These are phyloP conservation scores for Drosophila cyrtoloma DNA, from an alignment of 2,888 invertebrate species.

Conservation along the genomic window DNA sequence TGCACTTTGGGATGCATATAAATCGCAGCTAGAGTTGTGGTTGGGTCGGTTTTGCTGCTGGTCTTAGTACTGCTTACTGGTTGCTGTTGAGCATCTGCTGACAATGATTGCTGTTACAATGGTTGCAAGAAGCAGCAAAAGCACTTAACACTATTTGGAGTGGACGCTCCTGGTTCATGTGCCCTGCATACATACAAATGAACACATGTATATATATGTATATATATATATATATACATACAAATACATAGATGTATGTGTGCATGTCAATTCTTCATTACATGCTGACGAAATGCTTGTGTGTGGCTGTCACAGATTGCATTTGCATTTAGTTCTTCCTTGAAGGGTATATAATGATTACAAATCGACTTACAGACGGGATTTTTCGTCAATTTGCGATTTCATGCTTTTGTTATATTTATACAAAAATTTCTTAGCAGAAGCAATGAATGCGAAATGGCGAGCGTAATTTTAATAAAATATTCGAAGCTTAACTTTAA, in stretches of 20 bases:
- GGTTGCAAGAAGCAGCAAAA: slow-evolving; percentile 68
- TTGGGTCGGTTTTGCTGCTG: slow-evolving; percentile 11
- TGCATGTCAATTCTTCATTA: slow-evolving; percentile 43
- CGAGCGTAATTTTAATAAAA: not conserved
- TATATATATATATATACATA: slow-evolving; percentile 4
- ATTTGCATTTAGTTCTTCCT: slow-evolving; percentile 52
- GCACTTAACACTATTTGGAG: slow-evolving; percentile 75
- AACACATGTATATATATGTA: not conserved
- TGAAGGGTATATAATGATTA: slow-evolving; percentile 60
- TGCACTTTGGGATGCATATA: slow-evolving; percentile 69
- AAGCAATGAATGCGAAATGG: not conserved
- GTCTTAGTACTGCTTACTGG: slow-evolving; percentile 19
- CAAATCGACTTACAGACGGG: slow-evolving; percentile 52
- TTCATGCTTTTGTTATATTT: slow-evolving; percentile 38
- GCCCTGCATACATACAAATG: slow-evolving; percentile 29
- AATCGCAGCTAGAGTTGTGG: slow-evolving; percentile 58
- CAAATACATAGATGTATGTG: not conserved
- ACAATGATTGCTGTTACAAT: slow-evolving; percentile 68
- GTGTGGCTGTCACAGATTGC: slow-evolving; percentile 59
- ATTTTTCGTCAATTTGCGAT: slow-evolving; percentile 51
- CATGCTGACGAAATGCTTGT: slow-evolving; percentile 53
- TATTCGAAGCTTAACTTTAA: not conserved
- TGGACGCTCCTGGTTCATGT: slow-evolving; percentile 30
- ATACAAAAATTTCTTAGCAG: not conserved
- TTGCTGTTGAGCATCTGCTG: slow-evolving; percentile 65